Percentiles rank a stretch among this genome's conserved stretches.
Evolutionary conservation across 1,140 invertebrate genomes (phyloP).

Genomic region (Drosophila rufa): DNA sequence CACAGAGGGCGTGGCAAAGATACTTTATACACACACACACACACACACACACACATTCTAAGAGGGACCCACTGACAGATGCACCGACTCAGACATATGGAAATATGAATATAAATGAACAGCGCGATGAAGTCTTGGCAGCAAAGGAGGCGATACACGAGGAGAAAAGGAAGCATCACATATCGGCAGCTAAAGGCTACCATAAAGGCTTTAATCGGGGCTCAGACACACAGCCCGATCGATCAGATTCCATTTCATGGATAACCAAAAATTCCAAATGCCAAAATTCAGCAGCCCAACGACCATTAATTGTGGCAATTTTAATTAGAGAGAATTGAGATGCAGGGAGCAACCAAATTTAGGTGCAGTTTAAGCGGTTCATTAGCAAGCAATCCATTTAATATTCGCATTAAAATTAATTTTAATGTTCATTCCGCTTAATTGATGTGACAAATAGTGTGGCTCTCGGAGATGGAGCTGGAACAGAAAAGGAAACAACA

Average conservation of each 20-base stretch:
- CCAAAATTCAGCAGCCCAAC: background rate
- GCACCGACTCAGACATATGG: conserved; percentile 58
- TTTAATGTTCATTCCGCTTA: conserved; percentile 42
- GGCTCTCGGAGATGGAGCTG: background rate
- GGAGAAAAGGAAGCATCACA: background rate
- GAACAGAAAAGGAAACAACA: conserved; percentile 9
- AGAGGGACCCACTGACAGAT: conserved; percentile 36
- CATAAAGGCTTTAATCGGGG: too few species aligned
- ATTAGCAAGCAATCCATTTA: conserved; percentile 40
- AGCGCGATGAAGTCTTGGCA: conserved; percentile 58
- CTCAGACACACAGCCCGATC: too few species aligned
- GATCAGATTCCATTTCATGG: background rate
- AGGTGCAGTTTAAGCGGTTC: conserved; percentile 16
- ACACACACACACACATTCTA: conserved; percentile 8
- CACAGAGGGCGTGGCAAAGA: conserved; percentile 33
- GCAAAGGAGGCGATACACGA: background rate
- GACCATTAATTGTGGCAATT: conserved; percentile 26
- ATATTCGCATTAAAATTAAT: conserved; percentile 46
- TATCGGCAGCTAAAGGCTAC: background rate
- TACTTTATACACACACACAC: conserved; percentile 53
- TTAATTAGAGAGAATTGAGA: conserved; percentile 13
- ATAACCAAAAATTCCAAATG: background rate
- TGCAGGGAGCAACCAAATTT: background rate
- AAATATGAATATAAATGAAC: conserved; percentile 84
- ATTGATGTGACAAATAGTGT: conserved; percentile 41